Base-by-base conservation (phyloP, 92 coral and sea anemone species). In the Chrysogorgia sp. region DNA sequence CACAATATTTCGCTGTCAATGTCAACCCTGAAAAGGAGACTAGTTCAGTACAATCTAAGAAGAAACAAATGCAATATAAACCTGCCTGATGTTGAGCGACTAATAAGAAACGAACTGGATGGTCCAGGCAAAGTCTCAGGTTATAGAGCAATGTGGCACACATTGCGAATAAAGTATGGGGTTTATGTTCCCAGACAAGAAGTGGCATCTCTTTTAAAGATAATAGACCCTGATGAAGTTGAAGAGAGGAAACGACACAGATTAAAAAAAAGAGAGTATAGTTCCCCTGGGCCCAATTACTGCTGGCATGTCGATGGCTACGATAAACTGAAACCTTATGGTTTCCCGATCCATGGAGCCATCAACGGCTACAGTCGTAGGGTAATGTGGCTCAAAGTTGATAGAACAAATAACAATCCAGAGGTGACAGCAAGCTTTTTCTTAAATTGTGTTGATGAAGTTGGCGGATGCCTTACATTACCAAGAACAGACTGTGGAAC, bases 101-200 rank as follows among this genome's bases (percentile, higher is more conserved):
- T 69, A 24, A 69, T 69, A n/a, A 58, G 56, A 74, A 53, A 19
- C 12, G 80, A 74, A 41, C 23, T 74, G 21, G 77, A 70, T 70
- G 77, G 77, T 70, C 30, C 77, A 45, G 56, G 77, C 10, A 34
- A 84, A 57, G 34, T 76, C 63, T 83, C 67, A 5, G 84, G 84
- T 49, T 84, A 84, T 62, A 48, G 88, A 49, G 88, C 80, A 67
- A 67, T 84, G 78, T 84, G 88, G 84, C 74, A 78, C 55, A 67
- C 79, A n/a, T 24, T 74, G 23, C 72, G 80, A 33, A 29, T 74
- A 23, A 74, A 34, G 26, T 34, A 83, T 76, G 75, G 75, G 63
- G 40, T 77, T 79, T 71, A 47, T 67, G 35, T 74, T 74, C 80
- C 69, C 10, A 12, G 69, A 35, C 40, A 31, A 52, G 47, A 53